A percentile compares a stretch with the other conserved stretches of the same genome.
These are phyloP conservation scores for Meiosimyza decipiens DNA, from an alignment of 2,888 invertebrate genomes.

Conservation along the genomic window DNA sequence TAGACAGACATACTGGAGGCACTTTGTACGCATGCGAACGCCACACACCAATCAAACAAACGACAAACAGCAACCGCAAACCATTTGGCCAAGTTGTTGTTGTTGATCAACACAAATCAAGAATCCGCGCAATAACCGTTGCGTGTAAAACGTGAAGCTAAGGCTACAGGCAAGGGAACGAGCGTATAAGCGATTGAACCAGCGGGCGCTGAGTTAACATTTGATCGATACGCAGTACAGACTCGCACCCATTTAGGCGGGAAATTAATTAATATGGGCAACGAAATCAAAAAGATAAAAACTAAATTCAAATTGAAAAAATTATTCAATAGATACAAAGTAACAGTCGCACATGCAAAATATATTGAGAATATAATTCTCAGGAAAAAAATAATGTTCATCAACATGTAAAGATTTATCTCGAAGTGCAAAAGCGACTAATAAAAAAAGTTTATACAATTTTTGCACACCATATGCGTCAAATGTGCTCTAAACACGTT, in stretches of 20 bases:
- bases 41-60: not conserved
- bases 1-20: not conserved
- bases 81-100: not conserved
- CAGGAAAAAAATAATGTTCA: too few species aligned
- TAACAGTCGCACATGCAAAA: too few species aligned
- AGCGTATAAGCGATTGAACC: not conserved
- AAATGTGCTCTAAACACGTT: too few species aligned
- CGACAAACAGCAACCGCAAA: not conserved
- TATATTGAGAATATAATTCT: too few species aligned
- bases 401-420: too few species aligned
- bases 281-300: slow-evolving; percentile 12
- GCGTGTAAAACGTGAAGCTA: slow-evolving; percentile 15
- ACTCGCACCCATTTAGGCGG: slow-evolving; percentile 35
- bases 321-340: too few species aligned
- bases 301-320: not conserved
- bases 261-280: slow-evolving; percentile 42
- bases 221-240: slow-evolving; percentile 23
- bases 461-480: too few species aligned
- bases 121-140: slow-evolving; percentile 15
- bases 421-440: too few species aligned
- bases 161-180: not conserved
- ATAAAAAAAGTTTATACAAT: too few species aligned
- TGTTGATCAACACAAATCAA: not conserved
- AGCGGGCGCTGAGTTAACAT: slow-evolving; percentile 7
- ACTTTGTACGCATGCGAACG: not conserved